Conservation (phyloP, 2,797 vertebrate genomes). For the Pristis pectinata region DNA sequence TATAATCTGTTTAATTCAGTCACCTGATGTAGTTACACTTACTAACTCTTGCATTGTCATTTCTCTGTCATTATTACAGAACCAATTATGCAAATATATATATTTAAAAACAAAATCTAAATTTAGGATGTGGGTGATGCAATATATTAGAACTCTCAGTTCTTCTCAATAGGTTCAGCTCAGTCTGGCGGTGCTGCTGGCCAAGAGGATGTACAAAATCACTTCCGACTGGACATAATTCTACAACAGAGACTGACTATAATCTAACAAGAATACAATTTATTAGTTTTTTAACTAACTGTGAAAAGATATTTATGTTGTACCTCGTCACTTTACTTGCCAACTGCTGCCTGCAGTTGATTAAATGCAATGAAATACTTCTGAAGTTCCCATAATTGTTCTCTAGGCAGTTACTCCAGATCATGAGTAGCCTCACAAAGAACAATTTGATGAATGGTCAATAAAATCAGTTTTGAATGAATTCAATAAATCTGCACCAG, state of each 20-base stretch:
- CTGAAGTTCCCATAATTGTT: neutral
- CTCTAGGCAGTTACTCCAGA: neutral
- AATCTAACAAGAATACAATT: neutral
- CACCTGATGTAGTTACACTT: neutral
- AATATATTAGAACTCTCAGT: neutral
- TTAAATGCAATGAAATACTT: neutral
- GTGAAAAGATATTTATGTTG: neutral
- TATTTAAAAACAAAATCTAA: neutral
- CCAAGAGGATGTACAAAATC: neutral
- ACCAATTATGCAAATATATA: neutral
- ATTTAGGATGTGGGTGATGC: neutral
- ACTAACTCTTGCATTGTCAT: neutral
- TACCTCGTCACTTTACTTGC: neutral
- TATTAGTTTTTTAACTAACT: neutral
- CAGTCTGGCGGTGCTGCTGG: too few relatives aligned
- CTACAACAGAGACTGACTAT: neutral
- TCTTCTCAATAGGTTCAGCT: neutral
- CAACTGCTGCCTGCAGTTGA: neutral
- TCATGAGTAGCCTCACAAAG: neutral
- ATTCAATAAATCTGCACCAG: neutral
- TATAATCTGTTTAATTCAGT: neutral
- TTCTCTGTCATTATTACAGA: neutral
- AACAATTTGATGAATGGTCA: neutral
- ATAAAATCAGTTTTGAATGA: neutral
- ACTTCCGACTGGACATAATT: neutral